These are phyloP conservation scores for Phyllostomus discolor DNA, from an alignment of 2,113 vertebrate species.

Conservation along the genomic window DNA sequence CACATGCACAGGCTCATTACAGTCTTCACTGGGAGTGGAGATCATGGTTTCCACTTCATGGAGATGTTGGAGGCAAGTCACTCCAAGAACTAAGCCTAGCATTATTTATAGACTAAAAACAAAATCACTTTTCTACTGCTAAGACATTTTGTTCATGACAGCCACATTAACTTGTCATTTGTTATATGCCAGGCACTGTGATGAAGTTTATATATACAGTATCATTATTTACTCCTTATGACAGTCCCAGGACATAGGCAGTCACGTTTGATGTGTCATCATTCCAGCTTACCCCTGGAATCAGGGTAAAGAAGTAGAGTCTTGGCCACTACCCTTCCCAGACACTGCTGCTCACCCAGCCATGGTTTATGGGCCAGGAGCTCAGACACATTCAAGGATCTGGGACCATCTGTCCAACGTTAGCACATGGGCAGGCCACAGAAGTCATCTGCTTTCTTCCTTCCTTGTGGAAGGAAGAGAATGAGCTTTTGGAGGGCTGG, in stretches of 20 bases:
- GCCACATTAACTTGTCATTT: neutral
- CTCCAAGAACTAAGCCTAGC: neutral
- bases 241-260: fast-evolving
- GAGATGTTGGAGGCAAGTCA: neutral
- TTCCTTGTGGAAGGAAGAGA: neutral
- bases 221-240: neutral
- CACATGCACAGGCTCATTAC: neutral
- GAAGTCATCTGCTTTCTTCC: neutral
- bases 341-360: neutral
- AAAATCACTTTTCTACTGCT: neutral
- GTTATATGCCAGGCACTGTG: neutral
- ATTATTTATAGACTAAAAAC: neutral
- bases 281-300: neutral
- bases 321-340: neutral
- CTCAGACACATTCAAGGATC: neutral
- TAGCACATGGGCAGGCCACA: neutral
- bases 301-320: neutral
- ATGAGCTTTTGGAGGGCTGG: neutral
- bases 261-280: neutral
- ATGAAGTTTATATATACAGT: neutral
- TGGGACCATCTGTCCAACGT: neutral
- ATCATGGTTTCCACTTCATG: neutral
- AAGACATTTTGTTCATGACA: neutral
- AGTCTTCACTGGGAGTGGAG: neutral
- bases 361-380: neutral